Conservation (phyloP, 2,797 vertebrate genomes). For the Cirrhinus mrigala region DNA sequence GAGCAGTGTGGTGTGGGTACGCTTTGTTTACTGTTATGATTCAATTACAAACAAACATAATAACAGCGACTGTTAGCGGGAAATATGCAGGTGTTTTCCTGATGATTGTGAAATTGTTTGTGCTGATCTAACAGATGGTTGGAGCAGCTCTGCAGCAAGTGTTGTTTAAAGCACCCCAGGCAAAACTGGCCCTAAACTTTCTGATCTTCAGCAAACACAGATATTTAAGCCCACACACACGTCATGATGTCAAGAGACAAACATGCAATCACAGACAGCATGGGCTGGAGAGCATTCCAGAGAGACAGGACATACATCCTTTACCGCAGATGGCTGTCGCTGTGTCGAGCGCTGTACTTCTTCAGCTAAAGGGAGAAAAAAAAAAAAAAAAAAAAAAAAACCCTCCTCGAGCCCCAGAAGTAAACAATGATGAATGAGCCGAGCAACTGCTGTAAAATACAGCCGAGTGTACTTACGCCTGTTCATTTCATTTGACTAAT, state of each 20-base stretch:
- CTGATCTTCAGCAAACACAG: conserved; percentile 49
- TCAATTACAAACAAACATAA: conserved; percentile 45
- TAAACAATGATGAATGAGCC: conserved; percentile 59
- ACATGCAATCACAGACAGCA: conserved; percentile 27
- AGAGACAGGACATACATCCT: conserved; percentile 52
- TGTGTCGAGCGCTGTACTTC: conserved; percentile 38
- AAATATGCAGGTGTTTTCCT: conserved; percentile 52
- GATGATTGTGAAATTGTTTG: conserved; percentile 40
- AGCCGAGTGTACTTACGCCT: conserved; percentile 62
- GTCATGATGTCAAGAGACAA: conserved; percentile 34
- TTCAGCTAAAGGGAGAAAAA: not conserved
- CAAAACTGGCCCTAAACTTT: conserved; percentile 33
- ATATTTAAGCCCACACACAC: conserved; percentile 49
- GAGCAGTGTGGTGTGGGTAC: conserved; percentile 6
- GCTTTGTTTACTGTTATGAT: conserved; percentile 34
- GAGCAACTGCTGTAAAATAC: conserved; percentile 48
- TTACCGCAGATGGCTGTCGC: conserved; percentile 57
- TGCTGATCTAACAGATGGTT: conserved; percentile 45
- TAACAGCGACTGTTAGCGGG: conserved; percentile 26
- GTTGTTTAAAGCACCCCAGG: conserved; percentile 47
- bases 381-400: not conserved
- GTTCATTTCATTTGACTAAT: conserved; percentile 79
- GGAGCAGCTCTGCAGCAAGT: conserved; percentile 6
- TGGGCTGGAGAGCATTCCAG: conserved; percentile 37
- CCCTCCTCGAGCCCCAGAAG: conserved; percentile 39